Evolutionary conservation across 2,797 vertebrate species (phyloP).

Genomic region (Clarias fuscus): DNA sequence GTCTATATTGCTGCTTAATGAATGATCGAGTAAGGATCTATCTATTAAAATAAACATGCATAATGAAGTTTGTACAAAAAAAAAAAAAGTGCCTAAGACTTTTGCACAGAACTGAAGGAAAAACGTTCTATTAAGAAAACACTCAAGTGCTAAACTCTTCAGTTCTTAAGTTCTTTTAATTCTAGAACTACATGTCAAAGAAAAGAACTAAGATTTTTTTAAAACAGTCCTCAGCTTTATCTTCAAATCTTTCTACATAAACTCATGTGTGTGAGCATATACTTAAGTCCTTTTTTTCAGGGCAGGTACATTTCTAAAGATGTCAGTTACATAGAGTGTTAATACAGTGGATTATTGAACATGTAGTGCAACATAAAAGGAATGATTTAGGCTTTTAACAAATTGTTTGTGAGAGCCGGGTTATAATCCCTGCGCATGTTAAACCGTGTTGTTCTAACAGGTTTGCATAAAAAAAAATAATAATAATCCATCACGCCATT

Average conservation of each 20-base stretch:
- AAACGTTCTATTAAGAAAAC: not conserved
- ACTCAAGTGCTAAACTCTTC: not conserved
- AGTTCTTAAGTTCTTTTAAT: not conserved
- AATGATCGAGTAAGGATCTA: too few species aligned
- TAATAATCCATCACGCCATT: not conserved
- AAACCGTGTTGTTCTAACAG: not conserved
- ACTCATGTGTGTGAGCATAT: not conserved
- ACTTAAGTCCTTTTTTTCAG: not conserved
- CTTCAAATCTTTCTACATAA: not conserved
- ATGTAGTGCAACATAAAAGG: not conserved
- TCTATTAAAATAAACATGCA: not conserved
- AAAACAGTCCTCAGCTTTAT: not conserved
- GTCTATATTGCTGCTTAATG: too few species aligned
- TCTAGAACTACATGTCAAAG: not conserved
- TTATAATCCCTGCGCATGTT: not conserved
- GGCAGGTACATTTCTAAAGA: not conserved
- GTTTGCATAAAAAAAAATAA: not conserved
- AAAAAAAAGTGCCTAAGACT: too few species aligned
- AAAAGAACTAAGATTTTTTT: not conserved
- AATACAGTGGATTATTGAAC: not conserved
- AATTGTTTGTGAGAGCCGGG: too few species aligned
- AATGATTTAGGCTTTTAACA: not conserved
- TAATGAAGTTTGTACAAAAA: too few species aligned
- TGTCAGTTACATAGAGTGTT: not conserved
- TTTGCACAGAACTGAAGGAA: not conserved